Evolutionary conservation across 2,888 invertebrate genomes (phyloP).

Genomic region (Netelia fuscicornis): DNA sequence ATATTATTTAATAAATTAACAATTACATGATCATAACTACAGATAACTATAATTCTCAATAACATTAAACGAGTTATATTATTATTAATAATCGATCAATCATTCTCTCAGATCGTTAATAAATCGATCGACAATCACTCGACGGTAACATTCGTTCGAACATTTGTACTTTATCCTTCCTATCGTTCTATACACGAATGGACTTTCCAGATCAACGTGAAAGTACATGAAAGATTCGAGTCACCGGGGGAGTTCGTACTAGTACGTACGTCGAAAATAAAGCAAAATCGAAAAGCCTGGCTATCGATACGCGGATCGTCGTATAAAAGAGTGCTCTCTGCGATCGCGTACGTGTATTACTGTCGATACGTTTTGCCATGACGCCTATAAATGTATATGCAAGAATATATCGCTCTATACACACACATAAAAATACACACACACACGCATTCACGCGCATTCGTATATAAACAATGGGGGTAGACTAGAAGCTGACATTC

Average conservation of each 20-base stretch:
- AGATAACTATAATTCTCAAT: too few species aligned
- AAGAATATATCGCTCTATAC: not conserved
- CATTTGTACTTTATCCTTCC: not conserved
- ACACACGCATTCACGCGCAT: not conserved
- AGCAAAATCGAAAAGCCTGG: not conserved
- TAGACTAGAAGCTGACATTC: constrained; percentile 43
- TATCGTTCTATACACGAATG: not conserved
- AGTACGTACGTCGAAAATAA: not conserved
- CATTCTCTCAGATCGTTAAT: too few species aligned
- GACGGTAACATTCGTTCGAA: not conserved
- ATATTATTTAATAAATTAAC: not conserved
- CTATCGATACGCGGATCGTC: not conserved
- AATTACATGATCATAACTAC: too few species aligned
- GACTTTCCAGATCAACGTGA: not conserved
- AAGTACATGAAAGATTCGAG: not conserved
- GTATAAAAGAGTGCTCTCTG: not conserved
- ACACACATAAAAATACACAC: not conserved
- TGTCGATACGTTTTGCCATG: not conserved
- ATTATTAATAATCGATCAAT: not conserved
- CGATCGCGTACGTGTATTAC: not conserved
- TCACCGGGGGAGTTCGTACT: not conserved
- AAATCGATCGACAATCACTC: not conserved
- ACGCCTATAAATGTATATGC: not conserved
- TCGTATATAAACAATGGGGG: constrained; percentile 3
- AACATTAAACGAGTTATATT: not conserved